Evolutionary conservation across 2,888 invertebrate genomes (phyloP), one percentile per base, ranked within the genome.

Genomic region (Plagiodera versicolora): DNA sequence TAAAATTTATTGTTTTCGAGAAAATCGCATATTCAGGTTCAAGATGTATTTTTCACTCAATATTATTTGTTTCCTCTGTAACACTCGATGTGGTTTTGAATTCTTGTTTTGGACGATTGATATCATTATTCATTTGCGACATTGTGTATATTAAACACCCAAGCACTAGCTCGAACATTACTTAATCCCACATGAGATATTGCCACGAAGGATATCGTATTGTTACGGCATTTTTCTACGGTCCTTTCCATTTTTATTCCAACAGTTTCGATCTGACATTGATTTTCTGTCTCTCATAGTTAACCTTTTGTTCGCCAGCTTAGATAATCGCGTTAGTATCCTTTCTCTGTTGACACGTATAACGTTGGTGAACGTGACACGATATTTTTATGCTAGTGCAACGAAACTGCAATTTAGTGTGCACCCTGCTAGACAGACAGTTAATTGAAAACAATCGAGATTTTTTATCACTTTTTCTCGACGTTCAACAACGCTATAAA

Each of bases 231-330:
- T 44, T 53, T 57, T 49, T 39, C 39, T 14, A 3, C 11, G 24
- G 8, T 14, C 58, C 28, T 52, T 59, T 46, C 45, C 30, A 32
- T 60, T 47, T 55, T 53, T 49, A 45, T 50, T 32, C 50, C 55
- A 44, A 55, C 45, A 44, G 20, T 55, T 35, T 49, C 28, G 51
- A n/a, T n/a, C 55, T 56, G 60, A 55, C 60, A 60, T 55, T 60
- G 60, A 60, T 60, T 60, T 60, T 60, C 55, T 50, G 60, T 60
- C 55, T 49, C 55, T 55, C 19, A 50, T 54, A 50, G 55, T 60
- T 60, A 55, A 60, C 53, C 53, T 59, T 59, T 59, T 49, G 14
- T 44, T 24, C 5, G 11, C 14, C 39, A 44, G 44, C 45, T 45
- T 45, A 20, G 17, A 24, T 53, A 53, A 53, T 44, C 53, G 53